A percentile compares a stretch with the other conserved stretches of the same genome.
Conservation (phyloP, 2,797 vertebrate species). For the Adelosebastes latens region DNA sequence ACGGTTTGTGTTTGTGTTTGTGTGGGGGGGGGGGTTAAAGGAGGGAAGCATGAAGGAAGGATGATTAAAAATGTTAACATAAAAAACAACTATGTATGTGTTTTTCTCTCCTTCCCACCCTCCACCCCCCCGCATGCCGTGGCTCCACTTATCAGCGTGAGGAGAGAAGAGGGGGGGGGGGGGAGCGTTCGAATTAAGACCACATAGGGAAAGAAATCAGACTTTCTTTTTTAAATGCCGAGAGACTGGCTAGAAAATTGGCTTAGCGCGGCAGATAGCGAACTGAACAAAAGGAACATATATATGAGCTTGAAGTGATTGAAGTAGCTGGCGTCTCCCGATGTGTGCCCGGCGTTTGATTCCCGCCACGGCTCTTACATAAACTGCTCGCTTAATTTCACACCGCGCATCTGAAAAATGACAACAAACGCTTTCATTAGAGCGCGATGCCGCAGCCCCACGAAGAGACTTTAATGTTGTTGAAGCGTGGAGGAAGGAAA, state of each 20-base stretch:
- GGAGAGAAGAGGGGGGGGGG: not conserved
- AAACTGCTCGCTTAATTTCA: constrained; percentile 92
- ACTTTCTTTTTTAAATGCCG: constrained; percentile 88
- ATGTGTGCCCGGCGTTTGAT: constrained; percentile 88
- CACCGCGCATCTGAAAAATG: constrained; percentile 85
- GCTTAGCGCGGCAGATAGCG: constrained; percentile 90
- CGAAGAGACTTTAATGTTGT: constrained; percentile 84
- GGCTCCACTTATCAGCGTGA: constrained; percentile 82
- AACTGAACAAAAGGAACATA: constrained; percentile 90
- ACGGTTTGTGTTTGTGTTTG: constrained; percentile 37
- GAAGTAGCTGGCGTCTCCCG: constrained; percentile 87
- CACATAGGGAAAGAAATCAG: constrained; percentile 87
- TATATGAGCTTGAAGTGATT: constrained; percentile 91
- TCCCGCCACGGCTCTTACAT: constrained; percentile 89
- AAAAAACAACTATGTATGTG: constrained; percentile 69
- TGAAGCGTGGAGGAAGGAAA: constrained; percentile 73
- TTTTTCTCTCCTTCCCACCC: constrained; percentile 60
- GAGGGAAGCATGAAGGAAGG: constrained; percentile 55
- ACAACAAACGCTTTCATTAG: constrained; percentile 91
- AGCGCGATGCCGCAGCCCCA: constrained; percentile 79
- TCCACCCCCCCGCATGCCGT: constrained; percentile 61
- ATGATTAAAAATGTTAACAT: constrained; percentile 84
- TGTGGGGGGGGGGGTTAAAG: not conserved
- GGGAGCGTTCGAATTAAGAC: constrained; percentile 80
- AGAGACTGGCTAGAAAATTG: constrained; percentile 96